These are phyloP conservation scores for Apodemia mormo DNA, from an alignment of 2,888 invertebrate species.

Conservation along the genomic window DNA sequence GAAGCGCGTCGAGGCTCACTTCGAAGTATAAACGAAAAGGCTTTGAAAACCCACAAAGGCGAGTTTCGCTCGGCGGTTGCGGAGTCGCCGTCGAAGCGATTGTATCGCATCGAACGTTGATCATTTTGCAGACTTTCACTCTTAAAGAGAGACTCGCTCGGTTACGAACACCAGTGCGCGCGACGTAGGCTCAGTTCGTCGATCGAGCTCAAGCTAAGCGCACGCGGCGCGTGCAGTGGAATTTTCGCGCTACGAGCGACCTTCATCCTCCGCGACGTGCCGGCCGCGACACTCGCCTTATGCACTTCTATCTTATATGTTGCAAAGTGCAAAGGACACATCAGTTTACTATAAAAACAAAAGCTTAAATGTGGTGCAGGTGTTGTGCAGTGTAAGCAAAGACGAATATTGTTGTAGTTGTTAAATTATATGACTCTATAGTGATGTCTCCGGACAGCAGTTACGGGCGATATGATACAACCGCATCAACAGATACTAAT, in stretches of 20 bases:
- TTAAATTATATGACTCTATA: slow-evolving; percentile 60
- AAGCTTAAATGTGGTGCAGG: slow-evolving; percentile 68
- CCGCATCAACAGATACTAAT: slow-evolving; percentile 77
- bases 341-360: slow-evolving; percentile 42
- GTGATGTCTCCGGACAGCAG: slow-evolving; percentile 88
- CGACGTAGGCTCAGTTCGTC: slow-evolving; percentile 75
- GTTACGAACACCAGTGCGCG: slow-evolving; percentile 68
- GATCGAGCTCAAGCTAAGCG: slow-evolving; percentile 80
- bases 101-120: slow-evolving; percentile 76
- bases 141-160: slow-evolving; percentile 74
- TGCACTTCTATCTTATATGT: slow-evolving; percentile 72
- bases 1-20: slow-evolving; percentile 88
- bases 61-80: slow-evolving; percentile 69
- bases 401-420: slow-evolving; percentile 54
- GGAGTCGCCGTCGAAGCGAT: slow-evolving; percentile 66
- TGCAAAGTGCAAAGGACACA: slow-evolving; percentile 55
- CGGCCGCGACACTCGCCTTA: slow-evolving; percentile 57
- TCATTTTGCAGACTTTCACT: slow-evolving; percentile 83
- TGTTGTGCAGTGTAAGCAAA: slow-evolving; percentile 70
- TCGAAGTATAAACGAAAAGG: slow-evolving; percentile 76
- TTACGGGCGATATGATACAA: slow-evolving; percentile 79
- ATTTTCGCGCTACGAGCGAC: slow-evolving; percentile 59
- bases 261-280: slow-evolving; percentile 74
- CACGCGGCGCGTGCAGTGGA: slow-evolving; percentile 71
- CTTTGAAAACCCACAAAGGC: slow-evolving; percentile 74